A percentile compares a stretch with the other conserved stretches of the same genome.
These are phyloP conservation scores for Steromphala cineraria DNA, from an alignment of 2,888 invertebrate species.

Conservation along the genomic window DNA sequence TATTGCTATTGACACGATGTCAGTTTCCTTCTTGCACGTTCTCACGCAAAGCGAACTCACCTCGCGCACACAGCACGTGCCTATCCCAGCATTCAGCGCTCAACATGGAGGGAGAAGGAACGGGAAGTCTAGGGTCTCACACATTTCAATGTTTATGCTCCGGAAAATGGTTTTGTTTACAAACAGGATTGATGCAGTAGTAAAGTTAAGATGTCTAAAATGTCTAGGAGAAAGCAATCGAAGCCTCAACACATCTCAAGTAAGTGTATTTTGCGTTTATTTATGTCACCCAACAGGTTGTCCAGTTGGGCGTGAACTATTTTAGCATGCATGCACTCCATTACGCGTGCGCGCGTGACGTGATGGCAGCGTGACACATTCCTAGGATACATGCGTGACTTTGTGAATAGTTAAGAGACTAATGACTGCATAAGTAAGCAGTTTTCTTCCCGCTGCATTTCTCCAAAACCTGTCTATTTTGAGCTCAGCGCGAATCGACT, in stretches of 20 bases:
- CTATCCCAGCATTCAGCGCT: slow-evolving; percentile 60
- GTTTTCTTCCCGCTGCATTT: slow-evolving; percentile 20
- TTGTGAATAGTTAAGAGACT: slow-evolving; percentile 13
- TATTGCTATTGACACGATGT: slow-evolving; percentile 5
- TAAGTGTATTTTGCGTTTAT: slow-evolving; percentile 42
- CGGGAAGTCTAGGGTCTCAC: slow-evolving; percentile 54
- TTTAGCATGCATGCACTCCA: slow-evolving; percentile 63
- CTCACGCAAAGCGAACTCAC: slow-evolving; percentile 23
- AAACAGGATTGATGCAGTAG: slow-evolving; percentile 36
- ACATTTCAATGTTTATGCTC: slow-evolving; percentile 55
- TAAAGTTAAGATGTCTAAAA: slow-evolving; percentile 48
- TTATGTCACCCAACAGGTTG: neutral
- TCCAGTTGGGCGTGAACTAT: slow-evolving; percentile 50
- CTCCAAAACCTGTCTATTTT: slow-evolving; percentile 22
- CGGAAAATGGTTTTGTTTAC: slow-evolving; percentile 48
- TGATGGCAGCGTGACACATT: slow-evolving; percentile 38
- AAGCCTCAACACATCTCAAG: slow-evolving; percentile 64
- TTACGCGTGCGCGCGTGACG: slow-evolving; percentile 66
- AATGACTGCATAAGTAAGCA: slow-evolving; percentile 20
- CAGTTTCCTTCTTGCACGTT: slow-evolving; percentile 19
- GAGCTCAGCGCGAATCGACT: slow-evolving; percentile 26
- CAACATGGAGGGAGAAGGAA: slow-evolving; percentile 61
- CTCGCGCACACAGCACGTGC: slow-evolving; percentile 38
- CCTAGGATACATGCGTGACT: slow-evolving; percentile 29
- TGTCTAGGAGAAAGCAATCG: slow-evolving; percentile 67